A percentile compares a stretch with the other conserved stretches of the same genome.
These are phyloP conservation scores for Streptopelia turtur DNA, from an alignment of 2,797 vertebrate genomes.

Conservation along the genomic window DNA sequence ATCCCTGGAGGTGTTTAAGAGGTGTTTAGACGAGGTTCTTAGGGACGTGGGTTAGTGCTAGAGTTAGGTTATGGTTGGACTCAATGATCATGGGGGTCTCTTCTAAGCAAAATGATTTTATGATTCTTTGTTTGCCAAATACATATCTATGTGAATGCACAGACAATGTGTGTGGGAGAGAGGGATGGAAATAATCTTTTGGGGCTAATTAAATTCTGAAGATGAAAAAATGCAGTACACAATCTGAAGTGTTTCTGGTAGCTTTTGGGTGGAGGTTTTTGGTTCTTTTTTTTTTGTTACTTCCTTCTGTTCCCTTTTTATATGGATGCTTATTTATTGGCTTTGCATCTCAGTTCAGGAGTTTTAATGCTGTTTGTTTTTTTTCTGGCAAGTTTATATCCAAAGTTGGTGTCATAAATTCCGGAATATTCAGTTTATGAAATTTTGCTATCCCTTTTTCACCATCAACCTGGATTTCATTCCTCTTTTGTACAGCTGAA, in stretches of 20 bases:
- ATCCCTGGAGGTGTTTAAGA: too few relatives aligned
- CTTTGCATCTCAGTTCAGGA: not conserved
- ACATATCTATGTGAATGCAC: not conserved
- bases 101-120: too few relatives aligned
- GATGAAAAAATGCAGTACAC: not conserved
- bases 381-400: not conserved
- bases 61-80: too few relatives aligned
- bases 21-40: too few relatives aligned
- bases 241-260: slow-evolving; percentile 34
- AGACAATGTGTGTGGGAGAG: not conserved
- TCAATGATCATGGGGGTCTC: too few relatives aligned
- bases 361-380: not conserved
- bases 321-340: slow-evolving; percentile 12
- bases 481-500: slow-evolving; percentile 44
- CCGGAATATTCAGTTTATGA: not conserved
- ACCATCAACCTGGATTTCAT: slow-evolving; percentile 13
- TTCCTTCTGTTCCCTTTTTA: slow-evolving; percentile 20
- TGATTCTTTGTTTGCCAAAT: not conserved
- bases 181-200: slow-evolving; percentile 15
- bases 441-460: slow-evolving; percentile 1
- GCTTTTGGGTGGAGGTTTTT: not conserved
- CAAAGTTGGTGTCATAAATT: not conserved
- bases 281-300: not conserved
- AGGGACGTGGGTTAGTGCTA: too few relatives aligned
- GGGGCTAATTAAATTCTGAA: slow-evolving; percentile 42